Conservation (phyloP, 2,797 vertebrate genomes). For the Mycteria americana region DNA sequence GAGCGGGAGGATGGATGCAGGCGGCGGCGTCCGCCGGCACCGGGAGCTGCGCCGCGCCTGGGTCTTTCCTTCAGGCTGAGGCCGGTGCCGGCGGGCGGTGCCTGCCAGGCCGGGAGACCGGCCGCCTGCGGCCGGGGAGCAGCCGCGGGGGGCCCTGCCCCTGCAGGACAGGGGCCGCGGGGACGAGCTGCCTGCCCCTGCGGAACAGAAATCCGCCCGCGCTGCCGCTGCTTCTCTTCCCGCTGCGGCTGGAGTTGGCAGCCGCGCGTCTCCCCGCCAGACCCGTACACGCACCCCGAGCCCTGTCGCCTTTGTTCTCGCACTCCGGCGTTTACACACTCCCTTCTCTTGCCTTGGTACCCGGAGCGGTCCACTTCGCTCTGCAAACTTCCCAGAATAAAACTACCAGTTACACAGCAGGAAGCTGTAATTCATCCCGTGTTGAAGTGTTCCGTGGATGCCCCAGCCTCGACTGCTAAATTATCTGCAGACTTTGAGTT, state of each 20-base stretch:
- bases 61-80: neutral
- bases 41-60: neutral
- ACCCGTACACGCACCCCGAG: neutral
- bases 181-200: neutral
- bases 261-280: neutral
- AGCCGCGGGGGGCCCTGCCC: neutral
- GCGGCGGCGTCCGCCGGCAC: neutral
- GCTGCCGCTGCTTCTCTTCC: neutral
- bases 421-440: neutral
- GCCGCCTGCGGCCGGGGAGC: neutral
- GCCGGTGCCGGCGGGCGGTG: neutral
- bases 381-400: neutral
- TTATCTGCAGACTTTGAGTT: neutral
- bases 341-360: neutral
- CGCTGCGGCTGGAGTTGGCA: neutral
- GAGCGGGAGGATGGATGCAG: neutral
- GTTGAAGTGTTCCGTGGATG: neutral
- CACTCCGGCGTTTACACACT: accelerated
- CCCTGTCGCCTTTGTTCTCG: constrained; percentile 22
- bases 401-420: neutral
- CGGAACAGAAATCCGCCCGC: neutral
- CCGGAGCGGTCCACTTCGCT: neutral
- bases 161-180: neutral
- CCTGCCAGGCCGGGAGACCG: neutral
- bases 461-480: neutral